Percentiles rank a stretch among this genome's conserved stretches.
Conservation (phyloP, 2,797 vertebrate genomes). For the Bradypodion pumilum region DNA sequence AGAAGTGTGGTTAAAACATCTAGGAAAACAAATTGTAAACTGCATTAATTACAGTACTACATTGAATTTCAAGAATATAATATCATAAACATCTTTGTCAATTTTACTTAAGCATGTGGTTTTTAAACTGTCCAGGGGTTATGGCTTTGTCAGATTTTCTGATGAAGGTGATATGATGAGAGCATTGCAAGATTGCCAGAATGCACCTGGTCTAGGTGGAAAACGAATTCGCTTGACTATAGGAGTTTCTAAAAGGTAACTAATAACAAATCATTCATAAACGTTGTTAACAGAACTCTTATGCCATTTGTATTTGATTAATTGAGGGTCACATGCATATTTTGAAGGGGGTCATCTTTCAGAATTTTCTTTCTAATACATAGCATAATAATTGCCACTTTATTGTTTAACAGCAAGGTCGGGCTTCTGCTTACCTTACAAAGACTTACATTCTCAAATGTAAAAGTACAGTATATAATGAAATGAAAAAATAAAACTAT, state of each 20-base stretch:
- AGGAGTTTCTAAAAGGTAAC: constrained; percentile 90
- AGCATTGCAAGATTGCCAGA: constrained; percentile 92
- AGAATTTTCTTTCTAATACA: neutral
- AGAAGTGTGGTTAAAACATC: neutral
- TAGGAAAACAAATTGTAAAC: neutral
- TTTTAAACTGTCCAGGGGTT: constrained; percentile 82
- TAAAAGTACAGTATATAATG: too few relatives aligned
- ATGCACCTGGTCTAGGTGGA: constrained; percentile 85
- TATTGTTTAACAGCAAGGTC: neutral
- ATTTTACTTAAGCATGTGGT: constrained; percentile 51
- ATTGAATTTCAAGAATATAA: neutral
- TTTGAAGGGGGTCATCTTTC: too few relatives aligned
- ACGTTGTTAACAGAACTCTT: neutral
- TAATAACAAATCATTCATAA: constrained; percentile 5
- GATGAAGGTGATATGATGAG: constrained; percentile 92
- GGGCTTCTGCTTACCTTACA: neutral
- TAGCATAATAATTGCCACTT: neutral
- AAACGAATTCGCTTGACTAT: constrained; percentile 89
- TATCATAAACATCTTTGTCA: constrained; percentile 52
- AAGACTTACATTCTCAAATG: neutral
- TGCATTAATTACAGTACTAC: neutral
- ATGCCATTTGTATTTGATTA: neutral
- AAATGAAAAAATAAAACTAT: neutral
- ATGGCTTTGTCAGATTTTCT: constrained; percentile 91
- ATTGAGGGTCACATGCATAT: neutral